These are phyloP conservation scores for Adoxophyes honmai DNA, from an alignment of 1,140 invertebrate species.

Conservation along the genomic window DNA sequence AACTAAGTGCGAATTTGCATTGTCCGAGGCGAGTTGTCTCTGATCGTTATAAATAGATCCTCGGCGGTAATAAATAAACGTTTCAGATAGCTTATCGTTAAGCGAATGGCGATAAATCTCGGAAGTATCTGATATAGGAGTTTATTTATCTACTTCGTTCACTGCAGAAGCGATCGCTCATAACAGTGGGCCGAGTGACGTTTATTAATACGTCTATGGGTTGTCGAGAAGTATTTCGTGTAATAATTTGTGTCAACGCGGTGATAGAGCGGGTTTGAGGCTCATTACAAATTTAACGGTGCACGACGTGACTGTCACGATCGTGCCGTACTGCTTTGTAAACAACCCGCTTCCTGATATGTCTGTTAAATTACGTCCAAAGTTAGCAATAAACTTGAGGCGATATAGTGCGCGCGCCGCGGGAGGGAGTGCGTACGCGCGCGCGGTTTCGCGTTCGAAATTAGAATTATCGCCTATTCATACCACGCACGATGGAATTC, in stretches of 20 bases:
- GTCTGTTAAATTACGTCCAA: constrained; percentile 39
- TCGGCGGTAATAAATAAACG: constrained; percentile 43
- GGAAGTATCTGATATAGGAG: constrained; percentile 36
- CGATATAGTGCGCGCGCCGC: constrained; percentile 39
- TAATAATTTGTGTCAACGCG: constrained; percentile 4
- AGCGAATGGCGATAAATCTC: constrained; percentile 45
- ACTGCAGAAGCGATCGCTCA: constrained; percentile 34
- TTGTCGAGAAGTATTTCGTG: neutral
- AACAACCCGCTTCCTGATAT: constrained; percentile 45
- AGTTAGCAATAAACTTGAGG: constrained; percentile 38
- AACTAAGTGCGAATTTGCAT: constrained; percentile 51
- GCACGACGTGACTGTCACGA: constrained; percentile 42
- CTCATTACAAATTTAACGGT: constrained; percentile 53
- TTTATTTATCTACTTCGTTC: constrained; percentile 28
- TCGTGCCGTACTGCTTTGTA: constrained; percentile 44
- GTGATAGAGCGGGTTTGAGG: constrained; percentile 22
- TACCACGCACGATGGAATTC: constrained; percentile 3
- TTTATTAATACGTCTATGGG: neutral
- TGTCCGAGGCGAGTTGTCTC: constrained; percentile 37
- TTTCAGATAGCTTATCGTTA: constrained; percentile 46
- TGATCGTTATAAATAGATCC: constrained; percentile 49
- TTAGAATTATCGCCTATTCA: constrained; percentile 13
- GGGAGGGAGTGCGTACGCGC: constrained; percentile 31
- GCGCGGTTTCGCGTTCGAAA: constrained; percentile 1
- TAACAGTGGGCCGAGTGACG: constrained; percentile 7